These are phyloP conservation scores for Hyperopisus bebe DNA, from an alignment of 2,113 vertebrate genomes.

Conservation along the genomic window DNA sequence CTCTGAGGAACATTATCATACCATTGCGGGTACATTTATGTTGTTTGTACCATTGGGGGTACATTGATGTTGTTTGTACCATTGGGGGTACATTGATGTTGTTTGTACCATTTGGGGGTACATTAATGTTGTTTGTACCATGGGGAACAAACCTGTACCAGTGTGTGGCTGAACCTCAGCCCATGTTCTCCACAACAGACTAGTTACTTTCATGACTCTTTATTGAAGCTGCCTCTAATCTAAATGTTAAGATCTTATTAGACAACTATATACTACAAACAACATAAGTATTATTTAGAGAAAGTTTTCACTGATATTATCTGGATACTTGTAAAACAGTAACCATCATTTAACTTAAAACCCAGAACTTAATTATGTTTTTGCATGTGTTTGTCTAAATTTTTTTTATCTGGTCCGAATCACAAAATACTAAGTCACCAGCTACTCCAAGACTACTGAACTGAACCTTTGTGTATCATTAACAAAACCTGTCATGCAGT, in stretches of 20 bases:
- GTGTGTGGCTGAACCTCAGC: background rate
- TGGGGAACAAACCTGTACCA: background rate
- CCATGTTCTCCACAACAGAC: background rate
- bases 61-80: no score
- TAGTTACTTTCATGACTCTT: background rate
- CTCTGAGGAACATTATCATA: background rate
- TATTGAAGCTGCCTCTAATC: background rate
- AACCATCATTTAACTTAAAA: background rate
- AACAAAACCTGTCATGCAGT: conserved; percentile 21
- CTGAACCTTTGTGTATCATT: conserved; percentile 23
- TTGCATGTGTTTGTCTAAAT: background rate
- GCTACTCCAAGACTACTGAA: background rate
- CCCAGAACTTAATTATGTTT: background rate
- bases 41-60: no score
- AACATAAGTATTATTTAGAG: background rate
- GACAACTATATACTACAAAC: background rate
- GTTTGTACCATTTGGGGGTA: no score
- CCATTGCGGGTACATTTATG: no score
- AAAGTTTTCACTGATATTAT: background rate
- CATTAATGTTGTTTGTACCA: no score
- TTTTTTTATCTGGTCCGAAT: background rate
- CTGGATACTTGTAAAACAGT: background rate
- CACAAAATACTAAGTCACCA: background rate
- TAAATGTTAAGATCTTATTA: background rate
- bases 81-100: no score